Conservation (phyloP, 1,140 invertebrate genomes). For the Leptestheria dahalacensis region DNA sequence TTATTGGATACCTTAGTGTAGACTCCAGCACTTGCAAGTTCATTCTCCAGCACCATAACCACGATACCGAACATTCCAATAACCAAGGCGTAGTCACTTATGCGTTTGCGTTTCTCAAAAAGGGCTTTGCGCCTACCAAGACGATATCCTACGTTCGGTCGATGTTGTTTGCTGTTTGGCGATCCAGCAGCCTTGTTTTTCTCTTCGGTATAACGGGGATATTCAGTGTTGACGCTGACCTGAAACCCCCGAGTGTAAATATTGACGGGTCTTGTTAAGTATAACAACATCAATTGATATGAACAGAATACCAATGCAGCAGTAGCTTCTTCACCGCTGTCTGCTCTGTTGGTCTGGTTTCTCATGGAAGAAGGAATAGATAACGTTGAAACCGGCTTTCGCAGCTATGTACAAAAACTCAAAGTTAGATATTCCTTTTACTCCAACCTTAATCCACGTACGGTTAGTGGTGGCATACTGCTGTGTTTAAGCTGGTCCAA, state of each 20-base stretch:
- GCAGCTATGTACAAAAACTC: constrained; percentile 44
- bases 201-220: constrained; percentile 69
- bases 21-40: constrained; percentile 83
- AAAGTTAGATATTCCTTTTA: not conserved
- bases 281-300: too few species aligned
- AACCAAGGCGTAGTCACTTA: constrained; percentile 93
- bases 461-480: not conserved
- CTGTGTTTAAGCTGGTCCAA: too few species aligned
- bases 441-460: not conserved
- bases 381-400: constrained; percentile 89
- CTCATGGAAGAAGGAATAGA: constrained; percentile 88
- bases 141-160: constrained; percentile 92
- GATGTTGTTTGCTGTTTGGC: constrained; percentile 42
- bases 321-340: constrained; percentile 50
- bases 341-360: constrained; percentile 36
- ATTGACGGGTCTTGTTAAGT: too few species aligned
- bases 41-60: constrained; percentile 97
- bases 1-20: constrained; percentile 65
- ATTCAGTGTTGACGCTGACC: constrained; percentile 68
- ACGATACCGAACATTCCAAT: constrained; percentile 98
- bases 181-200: not conserved
- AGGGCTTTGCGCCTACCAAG: constrained; percentile 88
- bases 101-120: constrained; percentile 92
- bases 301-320: constrained; percentile 39
- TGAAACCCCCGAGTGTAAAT: constrained; percentile 27